Conservation (phyloP, 2,888 invertebrate species). For the Epinotia bilunana region DNA sequence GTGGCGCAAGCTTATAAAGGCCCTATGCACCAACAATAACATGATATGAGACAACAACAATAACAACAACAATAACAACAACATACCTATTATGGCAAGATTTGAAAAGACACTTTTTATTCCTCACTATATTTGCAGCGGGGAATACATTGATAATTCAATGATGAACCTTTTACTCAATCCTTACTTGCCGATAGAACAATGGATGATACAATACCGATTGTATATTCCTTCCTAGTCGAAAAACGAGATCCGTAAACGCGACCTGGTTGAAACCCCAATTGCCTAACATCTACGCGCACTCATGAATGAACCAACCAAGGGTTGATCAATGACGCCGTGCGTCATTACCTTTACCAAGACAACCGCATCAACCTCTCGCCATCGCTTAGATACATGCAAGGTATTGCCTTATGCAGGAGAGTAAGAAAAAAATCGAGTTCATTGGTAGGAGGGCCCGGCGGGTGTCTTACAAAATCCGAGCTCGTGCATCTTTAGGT, state of each 20-base stretch:
- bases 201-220: slow-evolving; percentile 25
- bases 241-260: slow-evolving; percentile 67
- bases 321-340: slow-evolving; percentile 79
- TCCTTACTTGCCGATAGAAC: not conserved
- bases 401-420: slow-evolving; percentile 49
- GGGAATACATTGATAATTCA: not conserved
- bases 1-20: no score
- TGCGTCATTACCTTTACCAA: slow-evolving; percentile 74
- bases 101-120: no score
- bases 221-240: slow-evolving; percentile 36
- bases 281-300: slow-evolving; percentile 74
- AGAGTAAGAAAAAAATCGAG: slow-evolving; percentile 46
- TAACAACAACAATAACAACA: no score
- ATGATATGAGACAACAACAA: no score
- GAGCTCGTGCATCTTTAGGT: slow-evolving; percentile 76
- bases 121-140: no score
- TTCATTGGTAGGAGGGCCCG: slow-evolving; percentile 72
- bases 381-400: slow-evolving; percentile 33
- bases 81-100: no score
- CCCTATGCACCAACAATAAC: no score
- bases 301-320: slow-evolving; percentile 70
- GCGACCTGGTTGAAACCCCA: slow-evolving; percentile 73
- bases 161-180: not conserved
- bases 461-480: slow-evolving; percentile 81
- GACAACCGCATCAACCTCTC: slow-evolving; percentile 38